Conservation (phyloP, 2,797 vertebrate genomes). For the Acrocephalus scirpaceus region DNA sequence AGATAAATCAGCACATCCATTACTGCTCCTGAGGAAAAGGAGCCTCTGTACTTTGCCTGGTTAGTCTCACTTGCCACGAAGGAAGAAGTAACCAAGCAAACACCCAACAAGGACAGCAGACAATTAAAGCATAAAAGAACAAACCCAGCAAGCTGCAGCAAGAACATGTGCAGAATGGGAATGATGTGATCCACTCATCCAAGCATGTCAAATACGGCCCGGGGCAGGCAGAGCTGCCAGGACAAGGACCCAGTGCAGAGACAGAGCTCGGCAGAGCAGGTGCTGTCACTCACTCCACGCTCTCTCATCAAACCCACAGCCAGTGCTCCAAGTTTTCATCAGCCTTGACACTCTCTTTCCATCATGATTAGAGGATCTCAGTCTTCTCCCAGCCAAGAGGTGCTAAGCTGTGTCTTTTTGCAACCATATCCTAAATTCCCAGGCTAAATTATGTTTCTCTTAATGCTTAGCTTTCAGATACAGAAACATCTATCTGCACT, state of each 20-base stretch:
- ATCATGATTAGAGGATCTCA: not conserved
- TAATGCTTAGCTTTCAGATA: not conserved
- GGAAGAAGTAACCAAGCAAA: not conserved
- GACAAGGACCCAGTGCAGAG: not conserved
- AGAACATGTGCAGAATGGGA: not conserved
- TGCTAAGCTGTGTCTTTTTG: not conserved
- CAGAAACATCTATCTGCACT: not conserved
- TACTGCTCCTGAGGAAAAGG: not conserved
- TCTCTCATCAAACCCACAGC: not conserved
- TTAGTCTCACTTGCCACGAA: not conserved
- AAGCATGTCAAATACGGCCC: not conserved
- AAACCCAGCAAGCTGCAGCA: not conserved
- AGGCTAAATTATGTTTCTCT: not conserved
- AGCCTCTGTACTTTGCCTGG: not conserved
- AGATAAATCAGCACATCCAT: not conserved
- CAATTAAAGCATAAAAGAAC: not conserved
- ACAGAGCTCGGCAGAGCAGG: not conserved
- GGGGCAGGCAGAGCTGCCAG: slow-evolving; percentile 19
- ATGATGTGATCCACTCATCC: not conserved
- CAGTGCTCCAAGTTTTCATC: not conserved
- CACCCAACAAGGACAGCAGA: not conserved
- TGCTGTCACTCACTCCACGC: not conserved
- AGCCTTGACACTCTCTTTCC: not conserved
- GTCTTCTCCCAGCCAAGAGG: not conserved
- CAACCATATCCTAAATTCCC: not conserved